These are phyloP conservation scores for Octopus sinensis DNA, from an alignment of 1,140 invertebrate species.

Conservation along the genomic window DNA sequence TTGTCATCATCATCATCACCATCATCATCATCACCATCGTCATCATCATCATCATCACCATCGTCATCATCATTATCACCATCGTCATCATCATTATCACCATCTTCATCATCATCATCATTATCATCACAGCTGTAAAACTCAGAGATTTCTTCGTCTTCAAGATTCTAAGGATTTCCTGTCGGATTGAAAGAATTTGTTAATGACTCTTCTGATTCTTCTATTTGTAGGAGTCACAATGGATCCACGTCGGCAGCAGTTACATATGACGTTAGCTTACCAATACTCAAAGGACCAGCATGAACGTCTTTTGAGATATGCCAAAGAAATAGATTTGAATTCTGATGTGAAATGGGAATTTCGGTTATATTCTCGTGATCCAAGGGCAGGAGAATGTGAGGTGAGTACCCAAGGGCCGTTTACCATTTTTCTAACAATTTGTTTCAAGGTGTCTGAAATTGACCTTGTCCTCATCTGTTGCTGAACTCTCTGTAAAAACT, in stretches of 20 bases:
- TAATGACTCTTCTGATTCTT: background rate
- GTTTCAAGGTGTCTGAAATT: no score
- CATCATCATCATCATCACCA: background rate
- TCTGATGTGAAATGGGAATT: constrained; percentile 76
- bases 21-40: no score
- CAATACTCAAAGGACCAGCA: constrained; percentile 75
- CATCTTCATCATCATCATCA: background rate
- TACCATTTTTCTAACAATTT: no score
- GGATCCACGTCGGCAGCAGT: constrained; percentile 76
- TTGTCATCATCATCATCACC: no score
- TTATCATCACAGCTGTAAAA: background rate
- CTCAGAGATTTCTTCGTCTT: background rate
- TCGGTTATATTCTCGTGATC: constrained; percentile 79
- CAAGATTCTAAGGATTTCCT: no score
- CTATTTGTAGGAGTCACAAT: constrained; percentile 64
- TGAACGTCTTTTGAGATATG: constrained; percentile 70
- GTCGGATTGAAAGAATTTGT: background rate
- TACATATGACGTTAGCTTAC: constrained; percentile 84
- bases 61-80: background rate
- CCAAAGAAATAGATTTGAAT: constrained; percentile 67
- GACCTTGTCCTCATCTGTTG: no score
- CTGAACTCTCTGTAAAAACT: no score
- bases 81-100: background rate
- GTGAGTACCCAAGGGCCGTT: constrained; percentile 51
- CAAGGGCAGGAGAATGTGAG: constrained; percentile 71